Base-by-base conservation (phyloP, 2,888 invertebrate species). In the Mimachlamys varia region DNA sequence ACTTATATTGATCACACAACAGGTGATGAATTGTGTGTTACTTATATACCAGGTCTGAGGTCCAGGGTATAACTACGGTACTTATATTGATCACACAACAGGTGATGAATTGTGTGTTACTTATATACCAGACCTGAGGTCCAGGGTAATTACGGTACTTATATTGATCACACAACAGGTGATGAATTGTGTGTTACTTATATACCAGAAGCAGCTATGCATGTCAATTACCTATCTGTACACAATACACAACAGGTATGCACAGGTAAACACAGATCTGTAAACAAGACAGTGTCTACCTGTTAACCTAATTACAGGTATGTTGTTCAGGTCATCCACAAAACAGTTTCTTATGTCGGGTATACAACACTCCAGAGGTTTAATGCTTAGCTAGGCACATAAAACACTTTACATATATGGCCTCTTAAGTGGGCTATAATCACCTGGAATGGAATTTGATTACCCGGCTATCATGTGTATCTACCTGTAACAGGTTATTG, bases 321-420 rank as follows among this genome's bases (percentile, higher is more conserved):
- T 10, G 33, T 76, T 76, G 13, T 76, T 27, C 15, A 33, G 76
- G 76, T 76, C 76, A 76, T 76, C 76, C 33, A 76, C 76, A 76
- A 76, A 76, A 76, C 76, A 33, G 76, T 76, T 76, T 17, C 76
- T 10, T 33, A 27, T 33, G 76, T 76, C 27, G 76, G 33, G 76
- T 27, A 33, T 76, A 76, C 33, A 33, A 22, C 10, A 33, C 33
- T 27, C 33, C 15, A 15, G 22, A 76, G 27, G 76, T 76, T 76
- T 76, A 76, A 76, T 76, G 76, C 76, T 76, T 76, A 76, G 76
- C 33, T 12, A 33, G 76, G 76, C 76, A 27, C 22, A 76, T 76
- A 76, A 76, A 76, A 76, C 76, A 76, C 76, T 76, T 76, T 76
- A 76, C 15, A 76, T 76, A 76, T 76, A 76, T 76, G 76, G 76